A percentile compares a stretch with the other conserved stretches of the same genome.
phyloP scores from a whole-genome alignment of 2,888 invertebrate species.

The Antitype chi region DNA sequence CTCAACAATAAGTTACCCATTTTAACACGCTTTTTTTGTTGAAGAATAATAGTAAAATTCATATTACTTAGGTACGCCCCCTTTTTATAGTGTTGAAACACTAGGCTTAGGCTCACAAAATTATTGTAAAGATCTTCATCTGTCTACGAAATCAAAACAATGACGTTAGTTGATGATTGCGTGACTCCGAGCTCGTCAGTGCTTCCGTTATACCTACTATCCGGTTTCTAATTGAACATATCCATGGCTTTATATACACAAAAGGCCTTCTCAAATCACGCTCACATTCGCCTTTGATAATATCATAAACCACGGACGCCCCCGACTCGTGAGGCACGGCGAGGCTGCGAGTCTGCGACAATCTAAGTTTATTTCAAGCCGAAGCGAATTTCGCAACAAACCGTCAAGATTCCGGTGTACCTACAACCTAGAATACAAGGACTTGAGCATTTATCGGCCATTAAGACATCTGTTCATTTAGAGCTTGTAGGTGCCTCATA shows the following conservation, averaged over 20 bases:
- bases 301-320: conserved; percentile 50
- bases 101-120: neutral
- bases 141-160: neutral
- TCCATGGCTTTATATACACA: conserved; percentile 13
- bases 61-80: no score
- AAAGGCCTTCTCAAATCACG: conserved; percentile 6
- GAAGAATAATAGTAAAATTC: neutral
- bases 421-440: conserved; percentile 17
- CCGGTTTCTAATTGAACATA: conserved; percentile 14
- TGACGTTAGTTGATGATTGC: neutral
- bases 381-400: conserved; percentile 51
- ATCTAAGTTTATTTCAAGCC: conserved; percentile 41
- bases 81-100: neutral
- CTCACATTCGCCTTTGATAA: conserved; percentile 39
- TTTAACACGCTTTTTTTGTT: no score
- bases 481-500: conserved; percentile 73
- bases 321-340: conserved; percentile 41
- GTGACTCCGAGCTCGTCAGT: neutral
- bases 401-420: conserved; percentile 50
- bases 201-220: neutral
- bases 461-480: conserved; percentile 63
- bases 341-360: conserved; percentile 45
- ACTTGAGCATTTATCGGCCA: conserved; percentile 53
- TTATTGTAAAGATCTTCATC: neutral
- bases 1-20: neutral